These are phyloP conservation scores for Mesocricetus auratus DNA, from an alignment of 2,113 vertebrate species.

Conservation along the genomic window DNA sequence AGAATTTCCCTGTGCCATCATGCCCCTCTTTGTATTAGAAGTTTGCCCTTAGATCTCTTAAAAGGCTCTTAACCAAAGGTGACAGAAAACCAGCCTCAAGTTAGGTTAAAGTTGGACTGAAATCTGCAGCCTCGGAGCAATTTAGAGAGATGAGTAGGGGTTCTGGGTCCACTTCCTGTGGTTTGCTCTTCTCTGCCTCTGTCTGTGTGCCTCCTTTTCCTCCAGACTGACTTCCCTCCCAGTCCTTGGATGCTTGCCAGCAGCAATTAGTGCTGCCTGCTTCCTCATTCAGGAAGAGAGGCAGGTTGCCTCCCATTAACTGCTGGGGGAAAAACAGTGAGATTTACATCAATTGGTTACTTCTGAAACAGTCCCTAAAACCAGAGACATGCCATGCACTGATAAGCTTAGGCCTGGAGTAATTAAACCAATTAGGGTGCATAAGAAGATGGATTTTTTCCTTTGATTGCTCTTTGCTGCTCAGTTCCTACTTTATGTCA, in stretches of 20 bases:
- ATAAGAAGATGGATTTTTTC: constrained; percentile 38
- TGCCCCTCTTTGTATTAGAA: background rate
- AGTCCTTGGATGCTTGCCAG: constrained; percentile 70
- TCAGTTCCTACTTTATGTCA: background rate
- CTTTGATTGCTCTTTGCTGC: background rate
- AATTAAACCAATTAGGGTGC: constrained; percentile 74
- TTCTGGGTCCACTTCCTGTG: background rate
- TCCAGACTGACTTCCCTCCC: constrained; percentile 50
- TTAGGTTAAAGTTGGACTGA: background rate
- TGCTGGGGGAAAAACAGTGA: constrained; percentile 67
- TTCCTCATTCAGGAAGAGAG: constrained; percentile 67
- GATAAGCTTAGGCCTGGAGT: constrained; percentile 66
- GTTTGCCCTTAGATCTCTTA: constrained; percentile 34
- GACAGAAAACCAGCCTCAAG: background rate
- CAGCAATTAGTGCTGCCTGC: constrained; percentile 70
- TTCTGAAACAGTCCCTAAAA: constrained; percentile 65
- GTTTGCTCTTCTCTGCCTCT: background rate
- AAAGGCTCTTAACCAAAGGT: constrained; percentile 48
- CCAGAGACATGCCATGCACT: constrained; percentile 40
- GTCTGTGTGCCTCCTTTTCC: constrained; percentile 18
- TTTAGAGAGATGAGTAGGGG: background rate
- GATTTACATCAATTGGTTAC: constrained; percentile 73
- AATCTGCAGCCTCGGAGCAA: background rate
- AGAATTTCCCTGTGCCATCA: background rate
- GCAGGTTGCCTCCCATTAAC: constrained; percentile 75